Evolutionary conservation across 2,797 vertebrate species (phyloP), one percentile per base, ranked within the genome.

Genomic region (Tamandua tetradactyla): DNA sequence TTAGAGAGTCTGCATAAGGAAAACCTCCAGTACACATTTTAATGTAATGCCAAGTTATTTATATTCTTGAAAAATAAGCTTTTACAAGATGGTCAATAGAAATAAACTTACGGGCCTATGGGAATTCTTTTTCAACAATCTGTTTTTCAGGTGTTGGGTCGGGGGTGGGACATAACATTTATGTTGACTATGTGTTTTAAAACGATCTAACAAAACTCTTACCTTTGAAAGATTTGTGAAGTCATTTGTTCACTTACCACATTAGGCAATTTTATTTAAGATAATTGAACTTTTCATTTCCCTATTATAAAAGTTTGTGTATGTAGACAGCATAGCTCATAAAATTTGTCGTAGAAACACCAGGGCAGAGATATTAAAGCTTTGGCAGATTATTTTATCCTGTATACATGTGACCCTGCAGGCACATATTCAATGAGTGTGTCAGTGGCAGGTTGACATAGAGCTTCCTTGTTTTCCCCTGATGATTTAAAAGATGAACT

Each of bases 21-120:
- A 59, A 61, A 22, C 35, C 37, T 62, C 25, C 6, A 27, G 25
- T 25, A 40, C 75, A 1, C 72, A 35, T 95, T 96, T 95, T 55
- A 83, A 11, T 87, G 66, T 89, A 64, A 75, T 66, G 7, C 20
- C 27, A 37, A 61, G 35, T 95, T 64, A 75, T 59, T 94, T 93
- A 66, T 79, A 40, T 68, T 49, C 20, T 64, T 25, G 42, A 85
- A 94, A 64, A 86, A 81, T 68, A 81, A 72, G 1, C 37, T 78
- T 85, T 95, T 7, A 85, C 14, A 20, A 8, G 84, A 11, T 74
- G 17, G 44, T 71, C 12, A 42, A n/a, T 27, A 84, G 59, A 74
- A 88, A 71, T 69, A 66, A 49, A 61, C 57, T 27, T 91, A 23
- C 2, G 64, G 64, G 11, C 35, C 83, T 81, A n/a, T n/a, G 59